phyloP scores from a whole-genome alignment of 2,888 invertebrate genomes.

The Drosophila subquinaria region DNA sequence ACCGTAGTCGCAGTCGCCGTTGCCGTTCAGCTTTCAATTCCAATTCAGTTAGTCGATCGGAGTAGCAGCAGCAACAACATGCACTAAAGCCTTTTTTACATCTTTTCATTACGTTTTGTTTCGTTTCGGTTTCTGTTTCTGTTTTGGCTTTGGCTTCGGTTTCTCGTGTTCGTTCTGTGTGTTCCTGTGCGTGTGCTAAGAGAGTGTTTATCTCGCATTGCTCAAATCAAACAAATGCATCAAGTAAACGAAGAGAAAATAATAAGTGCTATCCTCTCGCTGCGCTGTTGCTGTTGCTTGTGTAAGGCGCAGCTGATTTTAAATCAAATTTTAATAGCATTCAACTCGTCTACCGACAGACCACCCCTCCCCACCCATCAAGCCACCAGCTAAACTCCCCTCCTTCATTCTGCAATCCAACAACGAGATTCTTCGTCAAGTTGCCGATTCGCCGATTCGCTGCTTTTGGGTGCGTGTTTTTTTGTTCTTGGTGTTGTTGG shows the following conservation, averaged over 20 bases:
- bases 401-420: constrained; percentile 13
- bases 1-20: constrained; percentile 34
- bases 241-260: constrained; percentile 45
- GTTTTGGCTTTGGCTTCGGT: constrained; percentile 31
- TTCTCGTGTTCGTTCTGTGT: constrained; percentile 35
- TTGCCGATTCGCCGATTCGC: constrained; percentile 43
- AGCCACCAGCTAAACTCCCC: constrained; percentile 4
- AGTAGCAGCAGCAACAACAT: constrained; percentile 50
- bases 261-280: constrained; percentile 41
- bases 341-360: constrained; percentile 17
- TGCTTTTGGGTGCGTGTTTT: constrained; percentile 69
- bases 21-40: constrained; percentile 58
- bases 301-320: constrained; percentile 54
- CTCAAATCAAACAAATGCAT: constrained; percentile 56
- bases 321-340: constrained; percentile 42
- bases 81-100: constrained; percentile 55
- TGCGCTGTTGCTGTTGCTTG: constrained; percentile 17
- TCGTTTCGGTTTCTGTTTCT: constrained; percentile 48
- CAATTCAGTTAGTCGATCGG: constrained; percentile 64
- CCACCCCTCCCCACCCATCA: background rate
- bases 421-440: constrained; percentile 49
- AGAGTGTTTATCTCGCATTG: constrained; percentile 37
- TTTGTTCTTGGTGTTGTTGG: constrained; percentile 16
- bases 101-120: constrained; percentile 55
- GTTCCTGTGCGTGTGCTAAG: constrained; percentile 20